Conservation (phyloP, 2,888 invertebrate species). For the Phania funesta region DNA sequence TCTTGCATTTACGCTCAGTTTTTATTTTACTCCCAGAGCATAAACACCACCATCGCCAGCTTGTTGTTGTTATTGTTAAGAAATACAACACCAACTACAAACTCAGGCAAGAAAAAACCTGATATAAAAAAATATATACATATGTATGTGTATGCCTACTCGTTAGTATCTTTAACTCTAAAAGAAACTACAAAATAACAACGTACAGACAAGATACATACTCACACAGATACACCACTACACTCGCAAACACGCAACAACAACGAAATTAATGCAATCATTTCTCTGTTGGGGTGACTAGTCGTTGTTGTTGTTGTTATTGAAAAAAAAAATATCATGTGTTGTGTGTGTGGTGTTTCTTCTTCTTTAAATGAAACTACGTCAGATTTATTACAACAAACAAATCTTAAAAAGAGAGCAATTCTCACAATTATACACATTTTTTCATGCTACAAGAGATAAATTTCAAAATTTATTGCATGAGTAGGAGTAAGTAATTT, state of each 20-base stretch:
- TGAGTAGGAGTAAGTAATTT: not conserved
- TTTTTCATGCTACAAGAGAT: not conserved
- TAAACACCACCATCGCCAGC: slow-evolving; percentile 25
- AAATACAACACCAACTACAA: slow-evolving; percentile 25
- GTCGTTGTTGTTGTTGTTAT: slow-evolving; percentile 36
- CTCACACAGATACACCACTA: not conserved
- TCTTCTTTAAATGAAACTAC: slow-evolving; percentile 38
- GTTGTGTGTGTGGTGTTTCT: not conserved
- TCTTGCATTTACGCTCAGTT: slow-evolving; percentile 34
- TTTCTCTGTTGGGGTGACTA: slow-evolving; percentile 38
- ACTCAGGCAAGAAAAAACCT: slow-evolving; percentile 54
- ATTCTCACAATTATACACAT: not conserved
- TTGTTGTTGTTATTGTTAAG: slow-evolving; percentile 28
- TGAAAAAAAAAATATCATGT: slow-evolving; percentile 39
- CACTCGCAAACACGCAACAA: not conserved
- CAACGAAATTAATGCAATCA: not conserved
- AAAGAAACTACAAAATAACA: slow-evolving; percentile 29
- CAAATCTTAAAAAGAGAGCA: not conserved
- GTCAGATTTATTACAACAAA: slow-evolving; percentile 34
- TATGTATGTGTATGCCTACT: not conserved
- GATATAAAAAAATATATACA: slow-evolving; percentile 39
- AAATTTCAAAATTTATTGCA: not conserved
- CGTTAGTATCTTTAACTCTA: slow-evolving; percentile 34
- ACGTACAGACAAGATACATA: not conserved
- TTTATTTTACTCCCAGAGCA: slow-evolving; percentile 32